Evolutionary conservation across 2,797 vertebrate species (phyloP), one percentile per base, ranked within the genome.

Genomic region (Orientallactaga sibirica): DNA sequence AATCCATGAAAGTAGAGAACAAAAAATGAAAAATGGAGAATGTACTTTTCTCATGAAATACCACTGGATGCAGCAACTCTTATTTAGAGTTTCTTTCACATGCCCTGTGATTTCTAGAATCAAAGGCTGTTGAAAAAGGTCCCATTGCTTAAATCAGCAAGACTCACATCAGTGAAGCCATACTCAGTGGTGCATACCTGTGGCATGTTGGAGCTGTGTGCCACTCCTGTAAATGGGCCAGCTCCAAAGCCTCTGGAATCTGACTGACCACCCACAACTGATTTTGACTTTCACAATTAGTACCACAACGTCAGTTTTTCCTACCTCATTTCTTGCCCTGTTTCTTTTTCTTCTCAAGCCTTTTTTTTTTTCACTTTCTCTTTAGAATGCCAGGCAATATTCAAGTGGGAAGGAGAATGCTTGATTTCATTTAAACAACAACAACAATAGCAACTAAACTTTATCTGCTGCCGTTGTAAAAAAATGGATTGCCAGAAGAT

Each of bases 1-100:
- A 89, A 91, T 84, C 71, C 67, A 94, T 90, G 89, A 93, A 91
- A 29, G 81, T 76, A 87, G 64, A 61, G 41, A 93, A 68, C 1
- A 22, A 95, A 71, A 94, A 87, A 90, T 52, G 18, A 33, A 71
- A 88, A 95, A 73, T n/a, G 58, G 55, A 95, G 67, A 61, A 86
- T 82, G 73, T n/a, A 77, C 33, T 68, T 90, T 93, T 78, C 82
- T 94, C 48, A 94, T 96, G 87, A 96, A 87, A 55, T 95, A 58
- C 4, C 61, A 6, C 77, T 71, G 81, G 79, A 48, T 90, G 22
- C 68, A 75, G 80, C 74, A 92, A 92, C 77, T 29, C 76, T 58
- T 86, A 48, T 85, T 93, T 90, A 90, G 19, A 79, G 55, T 64
- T 78, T 48, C 16, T 93, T 89, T 95, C 94, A 94, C 87, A 67